Conservation (phyloP, 2,888 invertebrate genomes). For the Lysandra coridon region DNA sequence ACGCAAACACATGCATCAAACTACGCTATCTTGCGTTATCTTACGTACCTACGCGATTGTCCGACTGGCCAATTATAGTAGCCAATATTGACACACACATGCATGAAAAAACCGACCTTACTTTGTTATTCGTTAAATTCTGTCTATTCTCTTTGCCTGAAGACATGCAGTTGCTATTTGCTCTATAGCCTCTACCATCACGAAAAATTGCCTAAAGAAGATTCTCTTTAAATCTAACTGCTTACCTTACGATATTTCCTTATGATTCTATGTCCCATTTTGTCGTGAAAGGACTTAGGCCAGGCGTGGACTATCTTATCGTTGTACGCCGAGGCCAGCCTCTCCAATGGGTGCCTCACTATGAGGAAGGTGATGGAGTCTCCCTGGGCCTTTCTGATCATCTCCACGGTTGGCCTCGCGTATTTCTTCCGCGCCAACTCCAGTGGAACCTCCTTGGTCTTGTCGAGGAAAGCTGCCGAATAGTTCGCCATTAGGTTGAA, state of each 20-base stretch:
- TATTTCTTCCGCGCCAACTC: constrained; percentile 89
- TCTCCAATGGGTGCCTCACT: constrained; percentile 90
- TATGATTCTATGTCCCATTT: constrained; percentile 88
- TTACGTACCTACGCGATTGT: too few relatives aligned
- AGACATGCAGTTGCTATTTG: too few relatives aligned
- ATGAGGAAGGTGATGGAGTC: constrained; percentile 90
- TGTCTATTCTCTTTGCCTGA: too few relatives aligned
- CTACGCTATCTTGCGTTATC: too few relatives aligned
- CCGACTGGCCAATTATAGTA: too few relatives aligned
- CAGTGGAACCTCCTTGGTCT: constrained; percentile 88
- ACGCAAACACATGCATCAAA: too few relatives aligned
- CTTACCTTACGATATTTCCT: constrained; percentile 85
- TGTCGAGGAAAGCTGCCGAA: constrained; percentile 86
- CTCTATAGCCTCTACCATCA: too few relatives aligned
- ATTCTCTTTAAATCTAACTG: background rate
- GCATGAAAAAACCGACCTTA: too few relatives aligned
- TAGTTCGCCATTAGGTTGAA: constrained; percentile 93
- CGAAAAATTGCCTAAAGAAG: too few relatives aligned
- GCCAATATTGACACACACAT: too few relatives aligned
- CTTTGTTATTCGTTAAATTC: too few relatives aligned
- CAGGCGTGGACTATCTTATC: constrained; percentile 92
- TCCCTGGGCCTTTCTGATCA: constrained; percentile 86
- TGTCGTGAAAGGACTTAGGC: constrained; percentile 90
- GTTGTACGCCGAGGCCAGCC: constrained; percentile 88
- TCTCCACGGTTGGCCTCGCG: constrained; percentile 86